phyloP scores from a whole-genome alignment of 2,888 invertebrate genomes.

The Auanema sp. region DNA sequence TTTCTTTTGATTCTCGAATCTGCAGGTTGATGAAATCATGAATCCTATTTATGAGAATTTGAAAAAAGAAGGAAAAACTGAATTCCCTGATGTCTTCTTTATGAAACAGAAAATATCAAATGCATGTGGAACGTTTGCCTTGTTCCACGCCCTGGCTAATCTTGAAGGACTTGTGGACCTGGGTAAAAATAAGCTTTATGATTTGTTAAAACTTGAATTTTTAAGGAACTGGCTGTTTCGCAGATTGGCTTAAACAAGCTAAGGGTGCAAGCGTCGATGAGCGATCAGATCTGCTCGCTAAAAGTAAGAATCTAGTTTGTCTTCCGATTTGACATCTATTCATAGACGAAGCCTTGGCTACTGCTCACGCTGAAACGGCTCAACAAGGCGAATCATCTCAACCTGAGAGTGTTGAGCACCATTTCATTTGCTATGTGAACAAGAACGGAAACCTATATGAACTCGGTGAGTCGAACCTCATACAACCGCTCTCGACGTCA shows the following conservation, averaged over 20 bases:
- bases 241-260: constrained; percentile 49
- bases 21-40: constrained; percentile 18
- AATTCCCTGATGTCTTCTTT: constrained; percentile 50
- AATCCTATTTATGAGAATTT: constrained; percentile 24
- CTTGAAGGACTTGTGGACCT: constrained; percentile 43
- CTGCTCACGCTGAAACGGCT: constrained; percentile 42
- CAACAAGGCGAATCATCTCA: constrained; percentile 48
- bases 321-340: not conserved
- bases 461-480: constrained; percentile 43
- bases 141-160: constrained; percentile 90
- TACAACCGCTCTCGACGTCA: too few relatives aligned
- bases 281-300: constrained; percentile 49
- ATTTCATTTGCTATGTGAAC: constrained; percentile 57
- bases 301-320: constrained; percentile 15
- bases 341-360: constrained; percentile 32
- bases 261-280: constrained; percentile 43
- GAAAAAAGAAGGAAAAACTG: constrained; percentile 65
- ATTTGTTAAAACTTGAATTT: not conserved
- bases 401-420: constrained; percentile 50
- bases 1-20: too few relatives aligned
- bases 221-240: constrained; percentile 51
- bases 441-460: constrained; percentile 54
- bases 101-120: constrained; percentile 53
- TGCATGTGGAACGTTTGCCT: constrained; percentile 93
- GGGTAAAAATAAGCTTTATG: constrained; percentile 21